Evolutionary conservation across 2,113 vertebrate genomes (phyloP).

Genomic region (Rhinoderma darwinii): DNA sequence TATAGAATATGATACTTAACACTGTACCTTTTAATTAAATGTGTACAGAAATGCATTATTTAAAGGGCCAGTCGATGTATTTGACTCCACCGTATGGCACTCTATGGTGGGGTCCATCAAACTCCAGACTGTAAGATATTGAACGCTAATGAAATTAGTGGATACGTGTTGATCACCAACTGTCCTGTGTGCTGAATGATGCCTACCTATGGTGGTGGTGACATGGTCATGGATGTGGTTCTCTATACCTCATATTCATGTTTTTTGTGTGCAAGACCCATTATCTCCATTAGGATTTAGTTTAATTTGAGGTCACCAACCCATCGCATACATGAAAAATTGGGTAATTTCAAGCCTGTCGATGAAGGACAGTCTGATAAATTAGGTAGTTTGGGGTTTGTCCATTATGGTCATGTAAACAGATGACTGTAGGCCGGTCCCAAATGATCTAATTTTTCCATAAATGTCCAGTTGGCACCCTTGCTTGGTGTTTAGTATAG

Average conservation of each 20-base stretch:
- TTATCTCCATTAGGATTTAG: background rate
- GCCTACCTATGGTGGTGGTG: background rate
- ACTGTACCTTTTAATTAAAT: background rate
- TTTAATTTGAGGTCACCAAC: background rate
- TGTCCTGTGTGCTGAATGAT: background rate
- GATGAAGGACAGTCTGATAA: background rate
- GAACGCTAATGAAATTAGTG: background rate
- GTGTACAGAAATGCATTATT: background rate
- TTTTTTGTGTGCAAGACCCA: background rate
- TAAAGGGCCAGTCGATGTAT: background rate
- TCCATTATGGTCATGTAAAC: background rate
- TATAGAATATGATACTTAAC: background rate
- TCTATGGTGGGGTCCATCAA: background rate
- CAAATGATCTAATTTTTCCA: background rate
- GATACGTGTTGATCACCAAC: background rate
- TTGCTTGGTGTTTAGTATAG: background rate
- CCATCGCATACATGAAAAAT: constrained; percentile 8
- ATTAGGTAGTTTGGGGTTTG: background rate
- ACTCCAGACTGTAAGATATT: background rate
- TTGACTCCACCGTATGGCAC: background rate
- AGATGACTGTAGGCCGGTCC: background rate
- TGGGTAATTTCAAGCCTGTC: background rate
- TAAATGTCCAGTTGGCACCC: background rate
- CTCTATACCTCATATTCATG: background rate
- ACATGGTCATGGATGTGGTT: background rate